Evolutionary conservation across 2,888 invertebrate genomes (phyloP).

Genomic region (Yponomeuta malinellus): DNA sequence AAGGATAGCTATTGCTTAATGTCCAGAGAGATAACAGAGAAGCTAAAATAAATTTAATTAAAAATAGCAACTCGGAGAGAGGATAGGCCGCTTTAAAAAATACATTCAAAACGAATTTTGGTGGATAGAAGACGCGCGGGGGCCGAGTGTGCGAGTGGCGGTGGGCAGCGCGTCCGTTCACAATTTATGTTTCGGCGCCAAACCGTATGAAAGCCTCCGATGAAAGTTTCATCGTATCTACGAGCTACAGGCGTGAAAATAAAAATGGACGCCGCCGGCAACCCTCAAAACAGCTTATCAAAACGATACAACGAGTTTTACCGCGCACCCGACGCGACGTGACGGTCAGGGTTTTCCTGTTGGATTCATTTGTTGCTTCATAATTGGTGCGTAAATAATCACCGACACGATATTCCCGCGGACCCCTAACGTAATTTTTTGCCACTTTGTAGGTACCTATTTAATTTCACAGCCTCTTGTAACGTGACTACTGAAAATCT

Average conservation of each 20-base stretch:
- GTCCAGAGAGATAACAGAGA: no score
- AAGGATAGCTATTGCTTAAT: no score
- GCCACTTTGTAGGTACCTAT: neutral
- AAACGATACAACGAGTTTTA: conserved; percentile 23
- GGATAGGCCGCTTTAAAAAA: neutral
- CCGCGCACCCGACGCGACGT: conserved; percentile 19
- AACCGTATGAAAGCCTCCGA: conserved; percentile 53
- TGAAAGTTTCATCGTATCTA: conserved; percentile 70
- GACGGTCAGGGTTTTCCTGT: conserved; percentile 15
- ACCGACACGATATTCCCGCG: neutral
- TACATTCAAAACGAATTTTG: neutral
- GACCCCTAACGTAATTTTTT: neutral
- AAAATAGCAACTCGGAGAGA: neutral
- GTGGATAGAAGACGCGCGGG: neutral
- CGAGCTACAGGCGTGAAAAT: conserved; percentile 68
- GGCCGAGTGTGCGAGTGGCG: neutral
- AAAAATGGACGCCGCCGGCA: conserved; percentile 44
- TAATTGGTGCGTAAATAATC: conserved; percentile 3
- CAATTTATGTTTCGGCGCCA: conserved; percentile 53
- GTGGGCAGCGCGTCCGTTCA: conserved; percentile 27
- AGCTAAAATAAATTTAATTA: neutral
- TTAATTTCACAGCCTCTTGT: neutral
- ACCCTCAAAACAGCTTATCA: conserved; percentile 25
- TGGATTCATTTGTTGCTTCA: conserved; percentile 7
- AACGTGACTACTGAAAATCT: neutral